Percentiles rank a stretch among this genome's conserved stretches.
phyloP scores from a whole-genome alignment of 2,113 vertebrate genomes.

The Calyptomena viridis region DNA sequence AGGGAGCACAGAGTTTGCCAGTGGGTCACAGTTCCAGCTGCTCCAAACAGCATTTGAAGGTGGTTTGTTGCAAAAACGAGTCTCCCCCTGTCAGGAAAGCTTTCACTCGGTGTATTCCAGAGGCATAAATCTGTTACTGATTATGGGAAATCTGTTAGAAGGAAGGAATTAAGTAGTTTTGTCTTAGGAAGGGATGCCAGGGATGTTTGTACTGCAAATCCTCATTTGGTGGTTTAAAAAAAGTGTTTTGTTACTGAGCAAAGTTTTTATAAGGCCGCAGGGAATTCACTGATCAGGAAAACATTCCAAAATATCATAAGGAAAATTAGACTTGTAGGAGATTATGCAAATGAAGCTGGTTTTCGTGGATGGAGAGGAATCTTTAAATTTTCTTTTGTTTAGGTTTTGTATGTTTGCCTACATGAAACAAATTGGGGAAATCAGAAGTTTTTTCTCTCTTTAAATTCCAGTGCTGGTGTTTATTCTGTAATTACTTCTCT shows the following conservation, averaged over 20 bases:
- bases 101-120: neutral
- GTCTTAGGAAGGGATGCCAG: neutral
- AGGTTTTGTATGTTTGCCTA: neutral
- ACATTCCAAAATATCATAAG: conserved; percentile 46
- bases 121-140: conserved; percentile 26
- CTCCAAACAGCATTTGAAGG: neutral
- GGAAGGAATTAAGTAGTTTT: neutral
- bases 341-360: conserved; percentile 36
- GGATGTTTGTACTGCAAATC: conserved; percentile 10
- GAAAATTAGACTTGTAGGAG: conserved; percentile 9
- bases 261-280: neutral
- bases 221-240: conserved; percentile 8
- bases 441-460: neutral
- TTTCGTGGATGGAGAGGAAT: neutral
- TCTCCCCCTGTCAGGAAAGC: neutral
- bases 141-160: conserved; percentile 4
- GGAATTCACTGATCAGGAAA: conserved; percentile 35
- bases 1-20: neutral
- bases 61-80: neutral
- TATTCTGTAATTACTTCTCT: neutral
- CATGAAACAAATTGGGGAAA: neutral
- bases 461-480: neutral
- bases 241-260: neutral
- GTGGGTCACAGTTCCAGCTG: neutral
- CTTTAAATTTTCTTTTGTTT: neutral